A percentile compares a stretch with the other conserved stretches of the same genome.
Conservation (phyloP, 2,113 vertebrate species). For the Neolamprologus hecqui region DNA sequence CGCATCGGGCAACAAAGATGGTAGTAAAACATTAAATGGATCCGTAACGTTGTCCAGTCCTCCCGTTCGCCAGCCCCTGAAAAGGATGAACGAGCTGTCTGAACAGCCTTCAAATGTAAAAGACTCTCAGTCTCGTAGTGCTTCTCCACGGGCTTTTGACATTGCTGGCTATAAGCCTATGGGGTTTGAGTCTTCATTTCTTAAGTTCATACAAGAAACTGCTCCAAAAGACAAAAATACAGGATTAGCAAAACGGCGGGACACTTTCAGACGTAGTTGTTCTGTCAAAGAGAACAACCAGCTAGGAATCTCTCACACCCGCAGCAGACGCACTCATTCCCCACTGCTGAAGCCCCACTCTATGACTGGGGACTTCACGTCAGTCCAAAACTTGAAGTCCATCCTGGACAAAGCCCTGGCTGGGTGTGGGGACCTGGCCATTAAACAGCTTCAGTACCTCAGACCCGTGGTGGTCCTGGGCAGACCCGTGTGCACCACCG, state of each 20-base stretch:
- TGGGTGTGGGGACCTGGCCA: conserved; percentile 94
- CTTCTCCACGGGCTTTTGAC: conserved; percentile 75
- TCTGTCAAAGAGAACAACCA: conserved; percentile 77
- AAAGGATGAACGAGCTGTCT: conserved; percentile 78
- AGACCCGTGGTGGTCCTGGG: conserved; percentile 94
- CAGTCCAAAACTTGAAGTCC: conserved; percentile 84
- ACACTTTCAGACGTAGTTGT: conserved; percentile 54
- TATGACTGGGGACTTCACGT: conserved; percentile 67
- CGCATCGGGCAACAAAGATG: conserved; percentile 36
- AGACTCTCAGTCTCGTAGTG: conserved; percentile 58
- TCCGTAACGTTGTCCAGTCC: conserved; percentile 11
- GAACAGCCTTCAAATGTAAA: conserved; percentile 64
- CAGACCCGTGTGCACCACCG: conserved; percentile 83
- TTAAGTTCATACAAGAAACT: conserved; percentile 92
- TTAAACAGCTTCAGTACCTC: conserved; percentile 97
- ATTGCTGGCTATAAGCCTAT: conserved; percentile 87
- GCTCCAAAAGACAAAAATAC: conserved; percentile 71
- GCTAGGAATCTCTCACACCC: conserved; percentile 68
- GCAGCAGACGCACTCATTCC: conserved; percentile 67
- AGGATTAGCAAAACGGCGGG: conserved; percentile 12
- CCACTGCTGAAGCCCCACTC: conserved; percentile 73
- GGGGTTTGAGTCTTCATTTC: conserved; percentile 92
- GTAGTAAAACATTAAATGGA: conserved; percentile 64
- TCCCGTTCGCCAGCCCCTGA: conserved; percentile 74
- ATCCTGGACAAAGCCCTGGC: conserved; percentile 93